Evolutionary conservation across 30 jellyfish, hydroid and myxozoan species (phyloP).

Genomic region (Aurelia sp.): DNA sequence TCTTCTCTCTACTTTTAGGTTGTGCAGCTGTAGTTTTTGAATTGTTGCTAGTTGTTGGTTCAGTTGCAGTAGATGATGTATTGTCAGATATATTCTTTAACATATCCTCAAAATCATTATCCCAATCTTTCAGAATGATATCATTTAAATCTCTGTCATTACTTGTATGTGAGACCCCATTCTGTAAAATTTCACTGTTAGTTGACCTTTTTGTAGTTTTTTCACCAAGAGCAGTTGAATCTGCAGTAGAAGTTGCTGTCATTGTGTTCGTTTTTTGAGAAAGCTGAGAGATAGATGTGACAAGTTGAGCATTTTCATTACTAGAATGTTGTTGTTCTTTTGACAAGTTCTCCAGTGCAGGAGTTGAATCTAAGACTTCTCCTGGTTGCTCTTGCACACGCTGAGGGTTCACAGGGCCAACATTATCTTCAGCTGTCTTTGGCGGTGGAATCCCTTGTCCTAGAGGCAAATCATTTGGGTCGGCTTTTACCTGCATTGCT

Average conservation of each 20-base stretch:
- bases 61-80: slow-evolving; percentile 16
- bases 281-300: slow-evolving; percentile 9
- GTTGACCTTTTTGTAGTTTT: slow-evolving; percentile 5
- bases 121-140: slow-evolving; percentile 67
- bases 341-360: slow-evolving; percentile 11
- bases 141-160: slow-evolving; percentile 53
- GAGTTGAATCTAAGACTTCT: slow-evolving; percentile 33
- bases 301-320: slow-evolving; percentile 18
- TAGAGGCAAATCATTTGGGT: slow-evolving; percentile 38
- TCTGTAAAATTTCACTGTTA: slow-evolving; percentile 33
- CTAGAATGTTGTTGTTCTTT: slow-evolving; percentile 15
- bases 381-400: slow-evolving; percentile 31
- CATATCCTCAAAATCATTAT: slow-evolving; percentile 79
- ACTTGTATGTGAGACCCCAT: slow-evolving; percentile 52
- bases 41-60: slow-evolving; percentile 20
- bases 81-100: slow-evolving; percentile 68
- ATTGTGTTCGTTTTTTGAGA: slow-evolving; percentile 3
- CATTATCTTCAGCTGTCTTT: slow-evolving; percentile 31
- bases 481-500: slow-evolving; percentile 53
- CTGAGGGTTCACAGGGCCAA: slow-evolving; percentile 4
- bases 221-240: slow-evolving; percentile 1
- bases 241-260: slow-evolving; percentile 20
- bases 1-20: slow-evolving; percentile 49
- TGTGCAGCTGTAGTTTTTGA: slow-evolving; percentile 34
- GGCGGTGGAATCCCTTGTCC: slow-evolving; percentile 12